Conservation (phyloP, 2,888 invertebrate species). For the Sepioteuthis lessoniana region DNA sequence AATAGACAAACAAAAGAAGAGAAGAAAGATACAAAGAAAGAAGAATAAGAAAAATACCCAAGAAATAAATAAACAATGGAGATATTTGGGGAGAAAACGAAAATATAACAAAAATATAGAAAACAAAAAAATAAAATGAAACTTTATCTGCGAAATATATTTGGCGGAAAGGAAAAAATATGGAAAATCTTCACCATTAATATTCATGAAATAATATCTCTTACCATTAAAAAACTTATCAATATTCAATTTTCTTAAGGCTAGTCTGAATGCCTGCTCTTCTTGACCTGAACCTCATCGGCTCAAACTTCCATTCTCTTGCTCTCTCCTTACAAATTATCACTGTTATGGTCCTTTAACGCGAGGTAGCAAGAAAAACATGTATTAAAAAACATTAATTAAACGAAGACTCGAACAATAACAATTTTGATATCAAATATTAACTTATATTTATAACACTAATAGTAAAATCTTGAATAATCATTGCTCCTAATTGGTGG, state of each 20-base stretch:
- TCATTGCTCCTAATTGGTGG: too few relatives aligned
- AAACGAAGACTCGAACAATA: too few relatives aligned
- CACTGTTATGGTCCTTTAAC: neutral
- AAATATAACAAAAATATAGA: neutral
- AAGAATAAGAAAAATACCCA: neutral
- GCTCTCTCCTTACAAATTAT: neutral
- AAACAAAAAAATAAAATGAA: neutral
- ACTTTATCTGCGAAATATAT: conserved; percentile 21
- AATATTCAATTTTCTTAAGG: conserved; percentile 33
- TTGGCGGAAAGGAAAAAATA: neutral
- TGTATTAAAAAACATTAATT: neutral
- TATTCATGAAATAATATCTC: conserved; percentile 14
- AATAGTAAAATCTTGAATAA: too few relatives aligned
- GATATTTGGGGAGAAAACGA: neutral
- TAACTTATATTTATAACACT: too few relatives aligned
- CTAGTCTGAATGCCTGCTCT: neutral
- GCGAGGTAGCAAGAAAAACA: neutral
- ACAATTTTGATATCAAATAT: too few relatives aligned
- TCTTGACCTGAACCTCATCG: neutral
- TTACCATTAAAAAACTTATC: conserved; percentile 23
- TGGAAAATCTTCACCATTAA: neutral
- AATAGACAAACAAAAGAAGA: neutral
- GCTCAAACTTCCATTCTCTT: neutral
- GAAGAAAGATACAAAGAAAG: neutral
- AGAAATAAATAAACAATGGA: neutral